Base-by-base conservation (phyloP, 2,797 vertebrate species). In the Enteromius treurensis region DNA sequence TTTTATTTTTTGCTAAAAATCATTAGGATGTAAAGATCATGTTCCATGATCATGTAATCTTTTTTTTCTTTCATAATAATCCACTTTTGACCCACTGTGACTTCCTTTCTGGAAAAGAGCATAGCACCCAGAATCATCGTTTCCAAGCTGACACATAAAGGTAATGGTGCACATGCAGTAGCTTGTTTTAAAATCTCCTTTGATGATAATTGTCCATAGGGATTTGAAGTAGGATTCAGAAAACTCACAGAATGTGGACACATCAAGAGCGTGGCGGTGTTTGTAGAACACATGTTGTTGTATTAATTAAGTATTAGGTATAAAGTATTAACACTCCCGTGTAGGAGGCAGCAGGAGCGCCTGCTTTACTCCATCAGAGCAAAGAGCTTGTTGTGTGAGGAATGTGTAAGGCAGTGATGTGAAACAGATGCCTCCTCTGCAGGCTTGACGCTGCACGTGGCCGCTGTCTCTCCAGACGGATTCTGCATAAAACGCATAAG, bases 391-490 rank as follows among this genome's bases (percentile, higher is more conserved):
- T 69, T 80, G 68, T 77, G 55, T 70, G 62, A 49, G 73, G 83
- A 84, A 84, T 64, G 81, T 77, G 81, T 70, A 37, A 82, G 81
- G 77, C 78, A 78, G 58, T 85, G 79, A 88, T 87, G 53, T n/a
- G 62, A 88, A 88, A 83, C 81, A 87, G 84, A 85, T 80, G 71
- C 19, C 73, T 79, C 60, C 67, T 81, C 62, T 79, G 87, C 78
- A 47, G 85, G 79, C 86, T 75, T 37, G 86, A 88, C 88, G 89
- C 90, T 91, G 90, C 78, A 78, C 80, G 73, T 88, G 84, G 78
- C 85, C 47, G 32, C 83, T 70, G 73, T 76, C 49, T 47, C 80
- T 67, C 81, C 67, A 49, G 67, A 65, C 51, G 34, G 67, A 32
- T 69, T 26, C 83, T 67, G 26, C 49, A 49, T 62, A 71, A 79